Conservation (phyloP, 2,888 invertebrate species). For the Gandaritis pyraliata region DNA sequence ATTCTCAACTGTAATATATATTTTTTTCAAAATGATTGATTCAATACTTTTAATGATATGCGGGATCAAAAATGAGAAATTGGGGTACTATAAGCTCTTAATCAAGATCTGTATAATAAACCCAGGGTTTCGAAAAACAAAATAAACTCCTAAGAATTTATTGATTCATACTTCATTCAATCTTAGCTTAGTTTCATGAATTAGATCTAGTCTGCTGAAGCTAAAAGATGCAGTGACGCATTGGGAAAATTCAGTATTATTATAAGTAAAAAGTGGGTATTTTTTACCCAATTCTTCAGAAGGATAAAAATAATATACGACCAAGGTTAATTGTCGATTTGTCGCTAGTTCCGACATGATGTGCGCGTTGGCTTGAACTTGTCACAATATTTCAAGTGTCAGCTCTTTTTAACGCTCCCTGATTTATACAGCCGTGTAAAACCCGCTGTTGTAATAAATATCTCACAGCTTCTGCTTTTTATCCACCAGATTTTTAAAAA, state of each 20-base stretch:
- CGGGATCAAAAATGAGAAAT: too few relatives aligned
- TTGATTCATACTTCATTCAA: neutral
- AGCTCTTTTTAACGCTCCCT: constrained; percentile 58
- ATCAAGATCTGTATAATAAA: neutral
- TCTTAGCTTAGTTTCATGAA: neutral
- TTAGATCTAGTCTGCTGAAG: neutral
- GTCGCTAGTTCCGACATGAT: constrained; percentile 57
- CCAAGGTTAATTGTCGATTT: constrained; percentile 72
- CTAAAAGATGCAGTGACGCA: neutral
- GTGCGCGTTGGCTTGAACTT: constrained; percentile 57
- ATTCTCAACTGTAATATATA: too few relatives aligned
- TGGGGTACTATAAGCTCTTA: too few relatives aligned
- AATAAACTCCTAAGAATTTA: neutral
- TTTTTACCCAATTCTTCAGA: constrained; percentile 23
- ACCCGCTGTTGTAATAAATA: constrained; percentile 58
- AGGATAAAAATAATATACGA: constrained; percentile 54
- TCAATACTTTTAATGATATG: too few relatives aligned
- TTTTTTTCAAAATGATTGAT: too few relatives aligned
- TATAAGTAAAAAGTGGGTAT: neutral
- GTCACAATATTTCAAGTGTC: constrained; percentile 67
- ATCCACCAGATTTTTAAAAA: neutral
- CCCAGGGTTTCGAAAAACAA: neutral
- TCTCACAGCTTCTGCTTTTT: constrained; percentile 12
- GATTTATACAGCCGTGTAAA: constrained; percentile 65
- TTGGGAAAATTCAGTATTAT: neutral